Conservation (phyloP, 64 coral and sea anemone species). For the Pocillopora verrucosa region DNA sequence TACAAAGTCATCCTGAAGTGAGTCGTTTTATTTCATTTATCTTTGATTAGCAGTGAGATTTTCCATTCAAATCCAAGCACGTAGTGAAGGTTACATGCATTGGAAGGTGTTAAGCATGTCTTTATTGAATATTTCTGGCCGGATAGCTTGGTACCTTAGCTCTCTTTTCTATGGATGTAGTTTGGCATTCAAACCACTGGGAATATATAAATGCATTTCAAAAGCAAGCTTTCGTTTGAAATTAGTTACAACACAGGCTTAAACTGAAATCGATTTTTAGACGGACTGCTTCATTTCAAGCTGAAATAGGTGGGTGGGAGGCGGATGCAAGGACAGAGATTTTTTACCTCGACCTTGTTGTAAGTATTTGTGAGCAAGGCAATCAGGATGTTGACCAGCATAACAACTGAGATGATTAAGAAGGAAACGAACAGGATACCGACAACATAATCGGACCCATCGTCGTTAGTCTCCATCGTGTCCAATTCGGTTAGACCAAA, state of each 20-base stretch:
- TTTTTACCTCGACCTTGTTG: conserved; percentile 52
- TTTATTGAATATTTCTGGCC: too few species aligned
- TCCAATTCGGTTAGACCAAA: conserved; percentile 42
- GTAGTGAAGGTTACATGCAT: too few species aligned
- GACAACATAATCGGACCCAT: not conserved
- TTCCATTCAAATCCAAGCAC: too few species aligned
- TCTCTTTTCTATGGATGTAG: too few species aligned
- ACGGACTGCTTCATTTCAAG: not conserved
- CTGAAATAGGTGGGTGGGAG: not conserved
- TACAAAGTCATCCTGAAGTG: not conserved
- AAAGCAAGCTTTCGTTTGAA: too few species aligned
- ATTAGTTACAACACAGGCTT: too few species aligned
- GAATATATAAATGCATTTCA: too few species aligned
- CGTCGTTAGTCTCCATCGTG: conserved; percentile 3
- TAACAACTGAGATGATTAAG: conserved; percentile 45
- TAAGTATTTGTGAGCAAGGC: conserved; percentile 56
- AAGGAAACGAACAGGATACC: conserved; percentile 19
- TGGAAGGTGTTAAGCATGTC: too few species aligned
- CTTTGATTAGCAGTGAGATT: too few species aligned
- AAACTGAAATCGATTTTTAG: too few species aligned
- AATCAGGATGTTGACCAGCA: conserved; percentile 56
- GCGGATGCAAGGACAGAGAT: not conserved
- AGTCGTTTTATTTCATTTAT: not conserved
- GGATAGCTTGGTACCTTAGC: too few species aligned
- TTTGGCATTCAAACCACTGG: too few species aligned